Base-by-base conservation (phyloP, 1,140 invertebrate species). In the Pseudachorutes palmiensis region DNA sequence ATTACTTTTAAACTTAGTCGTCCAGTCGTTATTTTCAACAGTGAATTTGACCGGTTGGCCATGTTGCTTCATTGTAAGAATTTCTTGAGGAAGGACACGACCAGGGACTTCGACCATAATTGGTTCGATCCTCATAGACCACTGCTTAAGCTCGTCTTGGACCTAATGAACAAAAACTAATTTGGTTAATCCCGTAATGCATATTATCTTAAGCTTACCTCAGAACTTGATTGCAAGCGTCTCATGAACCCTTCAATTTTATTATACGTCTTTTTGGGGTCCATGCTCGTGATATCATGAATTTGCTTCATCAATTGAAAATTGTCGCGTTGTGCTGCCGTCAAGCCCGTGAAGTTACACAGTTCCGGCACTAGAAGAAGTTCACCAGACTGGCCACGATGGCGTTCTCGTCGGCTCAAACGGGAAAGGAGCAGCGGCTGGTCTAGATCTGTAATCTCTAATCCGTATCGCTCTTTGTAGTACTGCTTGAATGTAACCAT, bases 271-370 rank as follows among this genome's bases (percentile, higher is more conserved):
- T 26, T 3, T 55, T 26, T 5, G 9, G 51, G 51, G 14, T 12
- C 12, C 24, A 16, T 14, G 5, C 9, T 14, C 5, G 51, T 55
- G 51, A 55, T 22, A 3, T 26, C 24, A 22, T 55, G 51, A 1
- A 96, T 82, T 73, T 93, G 90, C 75, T 87, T 88, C 89, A 93
- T 92, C 0, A 92, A 77, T 73, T 78, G 75, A 72, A 81, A 82
- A 70, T 86, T 81, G 31, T 62, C 74, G 62, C 82, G 76, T 72
- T 86, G 81, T 30, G 76, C 76, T 65, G 86, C 84, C 2, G 82
- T 84, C 0, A 86, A 75, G 22, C 90, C 91, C 1, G 91, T 89
- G 57, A 92, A 75, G 72, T 85, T 85, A 72, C 88, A 91, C 0
- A 94, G 76, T 77, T 95, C 92, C 0, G 92, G 92, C 24, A 94